These are phyloP conservation scores for Axinella damicornis DNA, from an alignment of 37 sponge, comb jelly and placozoan genomes.

Conservation along the genomic window DNA sequence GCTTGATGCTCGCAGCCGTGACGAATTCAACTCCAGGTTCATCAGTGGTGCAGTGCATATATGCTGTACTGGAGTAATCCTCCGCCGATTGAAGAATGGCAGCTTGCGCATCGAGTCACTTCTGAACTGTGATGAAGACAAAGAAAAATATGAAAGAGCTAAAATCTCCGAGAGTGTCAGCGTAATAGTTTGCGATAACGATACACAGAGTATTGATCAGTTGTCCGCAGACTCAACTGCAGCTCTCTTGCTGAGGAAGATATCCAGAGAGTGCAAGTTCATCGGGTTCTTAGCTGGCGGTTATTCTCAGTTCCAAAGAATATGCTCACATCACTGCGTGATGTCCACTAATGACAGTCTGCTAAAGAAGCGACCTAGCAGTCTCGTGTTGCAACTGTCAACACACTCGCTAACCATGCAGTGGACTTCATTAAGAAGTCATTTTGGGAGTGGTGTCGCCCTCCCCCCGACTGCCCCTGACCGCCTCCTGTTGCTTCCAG, in stretches of 20 bases:
- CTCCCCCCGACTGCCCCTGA: too few relatives aligned
- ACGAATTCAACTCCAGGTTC: slow-evolving; percentile 51
- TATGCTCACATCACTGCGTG: slow-evolving; percentile 37
- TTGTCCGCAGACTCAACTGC: slow-evolving; percentile 34
- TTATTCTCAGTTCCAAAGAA: slow-evolving; percentile 31
- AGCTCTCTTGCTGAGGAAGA: slow-evolving; percentile 42
- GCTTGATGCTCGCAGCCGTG: slow-evolving; percentile 51
- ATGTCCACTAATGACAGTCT: slow-evolving; percentile 5
- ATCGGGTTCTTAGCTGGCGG: slow-evolving; percentile 64
- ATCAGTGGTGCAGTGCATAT: slow-evolving; percentile 63
- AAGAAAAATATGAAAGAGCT: slow-evolving; percentile 52
- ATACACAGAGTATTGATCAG: neutral
- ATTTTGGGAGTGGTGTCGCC: too few relatives aligned
- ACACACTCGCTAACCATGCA: slow-evolving; percentile 17
- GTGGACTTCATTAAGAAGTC: too few relatives aligned
- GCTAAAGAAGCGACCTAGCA: slow-evolving; percentile 51
- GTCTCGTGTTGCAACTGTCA: slow-evolving; percentile 52
- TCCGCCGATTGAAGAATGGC: slow-evolving; percentile 74
- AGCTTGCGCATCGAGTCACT: slow-evolving; percentile 56
- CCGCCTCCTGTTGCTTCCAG: too few relatives aligned
- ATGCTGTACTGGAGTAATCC: slow-evolving; percentile 47
- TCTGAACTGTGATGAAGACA: slow-evolving; percentile 46
- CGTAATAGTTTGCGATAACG: slow-evolving; percentile 66
- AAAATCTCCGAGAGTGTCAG: slow-evolving; percentile 50
- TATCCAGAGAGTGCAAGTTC: slow-evolving; percentile 61